Base-by-base conservation (phyloP, 2,888 invertebrate genomes). In the Nomada ferruginata region DNA sequence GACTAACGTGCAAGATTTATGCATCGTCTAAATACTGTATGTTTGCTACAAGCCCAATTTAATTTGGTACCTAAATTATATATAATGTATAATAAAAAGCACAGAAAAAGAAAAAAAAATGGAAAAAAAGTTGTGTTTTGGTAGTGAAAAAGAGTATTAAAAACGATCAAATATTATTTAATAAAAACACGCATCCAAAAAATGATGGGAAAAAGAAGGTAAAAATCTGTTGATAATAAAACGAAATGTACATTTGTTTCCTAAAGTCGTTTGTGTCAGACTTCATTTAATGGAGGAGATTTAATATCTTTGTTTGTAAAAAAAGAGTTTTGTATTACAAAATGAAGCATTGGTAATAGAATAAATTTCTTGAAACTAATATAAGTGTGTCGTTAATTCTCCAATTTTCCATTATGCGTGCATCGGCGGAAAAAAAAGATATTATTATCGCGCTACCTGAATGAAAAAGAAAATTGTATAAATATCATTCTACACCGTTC, bases 41-140 rank as follows among this genome's bases (percentile, higher is more conserved):
- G 69, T 80, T 86, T 83, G 83, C 79, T 86, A 84, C 61, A 26
- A 73, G 66, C 70, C 57, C 80, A 76, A 82, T 82, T 87, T 85
- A 79, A 85, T 89, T 85, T 85, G 72, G 82, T 90, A 89, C 72
- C 86, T 90, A 90, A 91, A 90, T 90, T 90, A 89, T 86, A 88
- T 55, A 78, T 86, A 83, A 85, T 85, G 71, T 79, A 86, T 63
- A 79, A 81, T 85, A 74, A 86, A 85, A 84, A 68, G 9, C 72
- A 76, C 44, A 74, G n/a, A 65, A 76, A 79, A 55, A 76, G 82
- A 50, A 36, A 44, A 77, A 80, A 76, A 84, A 83, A 77, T 72
- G 47, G 80, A 78, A 53, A 76, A 23, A 81, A 77, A 15, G 50
- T 47, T 64, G 65, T 68, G 15, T 72, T 55, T 63, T 60, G 75